phyloP scores from a whole-genome alignment of 2,113 vertebrate genomes.

The Ondatra zibethicus region DNA sequence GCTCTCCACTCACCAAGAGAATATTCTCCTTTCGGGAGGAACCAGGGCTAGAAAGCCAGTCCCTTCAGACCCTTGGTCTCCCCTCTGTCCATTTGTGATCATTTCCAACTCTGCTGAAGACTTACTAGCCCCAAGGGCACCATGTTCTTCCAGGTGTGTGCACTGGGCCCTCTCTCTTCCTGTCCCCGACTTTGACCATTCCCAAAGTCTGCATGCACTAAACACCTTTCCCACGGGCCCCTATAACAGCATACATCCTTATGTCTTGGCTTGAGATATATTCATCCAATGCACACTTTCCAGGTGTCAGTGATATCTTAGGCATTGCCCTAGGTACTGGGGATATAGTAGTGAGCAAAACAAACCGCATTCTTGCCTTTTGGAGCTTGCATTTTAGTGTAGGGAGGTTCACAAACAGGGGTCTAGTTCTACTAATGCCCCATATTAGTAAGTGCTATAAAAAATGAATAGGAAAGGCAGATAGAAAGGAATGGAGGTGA shows the following conservation, averaged over 20 bases:
- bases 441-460: not conserved
- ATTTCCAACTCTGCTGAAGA: not conserved
- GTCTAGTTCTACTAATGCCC: not conserved
- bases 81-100: not conserved
- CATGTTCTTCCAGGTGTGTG: accelerated
- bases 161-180: not conserved
- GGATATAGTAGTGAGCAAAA: not conserved
- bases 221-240: not conserved
- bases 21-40: not conserved
- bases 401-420: not conserved
- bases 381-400: not conserved
- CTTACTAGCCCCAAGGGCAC: not conserved
- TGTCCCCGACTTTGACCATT: not conserved
- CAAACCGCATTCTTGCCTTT: not conserved
- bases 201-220: not conserved
- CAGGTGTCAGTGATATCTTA: not conserved
- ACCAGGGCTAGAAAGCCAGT: not conserved
- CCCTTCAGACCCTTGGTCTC: not conserved
- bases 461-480: not conserved
- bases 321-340: not conserved
- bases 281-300: not conserved
- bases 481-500: not conserved
- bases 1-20: not conserved
- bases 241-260: not conserved
- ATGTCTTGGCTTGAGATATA: not conserved